Percentiles rank a stretch among this genome's conserved stretches.
Evolutionary conservation across 1,140 invertebrate genomes (phyloP).

Genomic region (Pectinophora gossypiella): DNA sequence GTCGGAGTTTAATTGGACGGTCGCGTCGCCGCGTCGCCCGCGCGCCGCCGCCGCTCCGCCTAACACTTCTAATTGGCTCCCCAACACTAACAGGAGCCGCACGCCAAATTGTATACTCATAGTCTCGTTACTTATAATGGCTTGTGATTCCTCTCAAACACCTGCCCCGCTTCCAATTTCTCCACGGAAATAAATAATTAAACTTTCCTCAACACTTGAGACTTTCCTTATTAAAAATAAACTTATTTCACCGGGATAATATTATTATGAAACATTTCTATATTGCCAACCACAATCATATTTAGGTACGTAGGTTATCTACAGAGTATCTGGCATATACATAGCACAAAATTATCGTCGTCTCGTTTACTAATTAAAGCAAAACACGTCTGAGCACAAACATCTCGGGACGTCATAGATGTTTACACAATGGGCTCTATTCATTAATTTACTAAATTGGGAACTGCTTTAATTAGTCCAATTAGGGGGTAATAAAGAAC

Average conservation of each 20-base stretch:
- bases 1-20: slow-evolving; percentile 62
- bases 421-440: neutral
- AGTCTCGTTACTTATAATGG: slow-evolving; percentile 54
- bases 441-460: slow-evolving; percentile 7
- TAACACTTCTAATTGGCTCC: slow-evolving; percentile 69
- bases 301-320: no score
- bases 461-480: slow-evolving; percentile 14
- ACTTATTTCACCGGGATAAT: no score
- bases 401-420: neutral
- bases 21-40: slow-evolving; percentile 12
- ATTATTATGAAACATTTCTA: no score
- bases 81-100: slow-evolving; percentile 58
- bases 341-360: neutral
- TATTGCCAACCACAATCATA: no score
- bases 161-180: slow-evolving; percentile 27
- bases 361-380: neutral
- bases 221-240: no score
- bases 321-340: neutral
- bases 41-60: slow-evolving; percentile 19
- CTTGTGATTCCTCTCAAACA: slow-evolving; percentile 30
- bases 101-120: slow-evolving; percentile 61
- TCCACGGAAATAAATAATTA: slow-evolving; percentile 18
- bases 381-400: neutral
- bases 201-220: no score
- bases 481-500: slow-evolving; percentile 13